Conservation (phyloP, 2,888 invertebrate genomes). For the Sminthurides aquaticus region DNA sequence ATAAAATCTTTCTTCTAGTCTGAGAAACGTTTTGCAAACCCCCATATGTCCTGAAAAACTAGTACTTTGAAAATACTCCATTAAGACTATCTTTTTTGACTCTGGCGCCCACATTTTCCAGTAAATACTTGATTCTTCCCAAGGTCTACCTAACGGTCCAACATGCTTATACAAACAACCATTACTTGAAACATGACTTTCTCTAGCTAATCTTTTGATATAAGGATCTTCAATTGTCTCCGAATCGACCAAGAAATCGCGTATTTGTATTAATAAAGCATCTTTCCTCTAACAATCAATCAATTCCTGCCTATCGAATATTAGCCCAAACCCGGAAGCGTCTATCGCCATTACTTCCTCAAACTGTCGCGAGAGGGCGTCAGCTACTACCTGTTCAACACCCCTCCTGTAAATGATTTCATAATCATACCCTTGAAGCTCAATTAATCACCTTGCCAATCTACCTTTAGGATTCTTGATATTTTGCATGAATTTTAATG, state of each 20-base stretch:
- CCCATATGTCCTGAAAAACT: constrained; percentile 35
- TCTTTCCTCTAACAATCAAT: no score
- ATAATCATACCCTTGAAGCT: constrained; percentile 46
- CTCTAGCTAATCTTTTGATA: no score
- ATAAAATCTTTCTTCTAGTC: constrained; percentile 25
- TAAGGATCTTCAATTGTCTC: no score
- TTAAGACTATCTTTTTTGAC: constrained; percentile 7
- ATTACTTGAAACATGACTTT: no score
- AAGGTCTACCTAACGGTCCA: constrained; percentile 14
- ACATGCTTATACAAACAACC: no score
- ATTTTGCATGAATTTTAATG: constrained; percentile 49
- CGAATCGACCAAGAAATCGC: no score
- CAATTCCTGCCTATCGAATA: no score
- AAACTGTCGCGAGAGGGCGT: neutral
- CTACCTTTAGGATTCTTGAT: constrained; percentile 47
- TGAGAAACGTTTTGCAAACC: constrained; percentile 23
- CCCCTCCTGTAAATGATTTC: constrained; percentile 46
- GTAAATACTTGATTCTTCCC: constrained; percentile 24
- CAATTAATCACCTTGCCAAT: constrained; percentile 48
- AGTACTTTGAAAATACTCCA: no score
- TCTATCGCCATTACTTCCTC: no score
- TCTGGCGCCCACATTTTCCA: constrained; percentile 24
- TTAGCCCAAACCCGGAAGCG: no score
- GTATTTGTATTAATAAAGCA: no score
- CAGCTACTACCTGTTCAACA: neutral